These are phyloP conservation scores for Mimumesa dahlbomi DNA, from an alignment of 2,888 invertebrate genomes.

Conservation along the genomic window DNA sequence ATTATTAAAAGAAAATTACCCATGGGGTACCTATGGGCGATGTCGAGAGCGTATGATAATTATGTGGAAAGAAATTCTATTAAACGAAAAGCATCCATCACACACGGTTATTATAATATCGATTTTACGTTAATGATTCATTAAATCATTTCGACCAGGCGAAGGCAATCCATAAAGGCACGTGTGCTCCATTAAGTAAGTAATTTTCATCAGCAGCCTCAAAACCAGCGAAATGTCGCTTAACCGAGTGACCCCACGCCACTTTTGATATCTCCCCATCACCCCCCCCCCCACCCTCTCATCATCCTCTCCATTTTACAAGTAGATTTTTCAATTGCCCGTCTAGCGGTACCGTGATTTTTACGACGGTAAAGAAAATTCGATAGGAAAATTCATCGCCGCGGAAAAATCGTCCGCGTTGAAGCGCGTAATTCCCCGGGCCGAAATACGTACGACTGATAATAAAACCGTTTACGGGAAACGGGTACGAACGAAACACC, in stretches of 20 bases:
- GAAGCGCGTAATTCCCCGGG: too few species aligned
- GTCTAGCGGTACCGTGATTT: too few species aligned
- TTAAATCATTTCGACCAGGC: conserved; percentile 41
- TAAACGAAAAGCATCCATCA: conserved; percentile 49
- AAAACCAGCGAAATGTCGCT: conserved; percentile 23
- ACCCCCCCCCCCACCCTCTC: background rate
- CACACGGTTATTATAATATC: conserved; percentile 46
- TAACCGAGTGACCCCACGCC: background rate
- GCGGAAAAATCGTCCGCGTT: too few species aligned
- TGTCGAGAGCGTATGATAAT: conserved; percentile 25
- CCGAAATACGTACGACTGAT: too few species aligned
- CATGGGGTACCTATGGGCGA: too few species aligned
- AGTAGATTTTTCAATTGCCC: background rate
- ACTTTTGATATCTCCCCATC: background rate
- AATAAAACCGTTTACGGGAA: too few species aligned
- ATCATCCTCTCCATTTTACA: background rate
- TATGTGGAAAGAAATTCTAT: conserved; percentile 51
- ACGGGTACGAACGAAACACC: too few species aligned
- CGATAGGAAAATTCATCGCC: too few species aligned
- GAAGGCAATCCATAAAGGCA: conserved; percentile 37
- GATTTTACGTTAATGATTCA: conserved; percentile 50
- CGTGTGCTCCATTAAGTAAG: conserved; percentile 31
- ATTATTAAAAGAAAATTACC: too few species aligned
- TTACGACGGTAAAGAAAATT: too few species aligned
- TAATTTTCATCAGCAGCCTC: conserved; percentile 38